phyloP scores from a whole-genome alignment of 92 coral and sea anemone species.

The Isaurus tuberculatus region DNA sequence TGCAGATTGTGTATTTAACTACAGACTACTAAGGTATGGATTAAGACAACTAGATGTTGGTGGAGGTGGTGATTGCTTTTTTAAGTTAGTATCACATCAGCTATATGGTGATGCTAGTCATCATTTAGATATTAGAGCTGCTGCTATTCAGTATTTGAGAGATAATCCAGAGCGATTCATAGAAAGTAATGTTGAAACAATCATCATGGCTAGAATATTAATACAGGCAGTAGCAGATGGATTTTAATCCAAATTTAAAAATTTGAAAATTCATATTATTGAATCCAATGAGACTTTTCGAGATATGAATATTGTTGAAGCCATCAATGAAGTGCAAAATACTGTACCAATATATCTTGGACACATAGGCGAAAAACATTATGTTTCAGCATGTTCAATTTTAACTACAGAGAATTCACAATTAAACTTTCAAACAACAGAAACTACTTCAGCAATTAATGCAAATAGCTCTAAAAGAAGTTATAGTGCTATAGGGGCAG shows the following conservation, averaged over 20 bases:
- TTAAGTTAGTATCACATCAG: background rate
- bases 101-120: no score
- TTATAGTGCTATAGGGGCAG: no score
- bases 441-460: background rate
- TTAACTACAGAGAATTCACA: background rate
- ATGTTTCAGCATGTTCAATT: background rate
- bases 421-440: background rate
- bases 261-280: no score
- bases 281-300: background rate
- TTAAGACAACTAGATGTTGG: conserved; percentile 2
- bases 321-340: background rate
- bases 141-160: no score
- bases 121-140: no score
- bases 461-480: background rate
- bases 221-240: no score
- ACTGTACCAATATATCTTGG: background rate
- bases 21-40: background rate
- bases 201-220: no score
- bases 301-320: no score
- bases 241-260: no score
- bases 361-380: background rate
- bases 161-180: no score
- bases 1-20: background rate
- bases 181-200: no score
- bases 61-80: conserved; percentile 1